A percentile compares a stretch with the other conserved stretches of the same genome.
Conservation (phyloP, 2,888 invertebrate species). For the Punctoribates punctum region DNA sequence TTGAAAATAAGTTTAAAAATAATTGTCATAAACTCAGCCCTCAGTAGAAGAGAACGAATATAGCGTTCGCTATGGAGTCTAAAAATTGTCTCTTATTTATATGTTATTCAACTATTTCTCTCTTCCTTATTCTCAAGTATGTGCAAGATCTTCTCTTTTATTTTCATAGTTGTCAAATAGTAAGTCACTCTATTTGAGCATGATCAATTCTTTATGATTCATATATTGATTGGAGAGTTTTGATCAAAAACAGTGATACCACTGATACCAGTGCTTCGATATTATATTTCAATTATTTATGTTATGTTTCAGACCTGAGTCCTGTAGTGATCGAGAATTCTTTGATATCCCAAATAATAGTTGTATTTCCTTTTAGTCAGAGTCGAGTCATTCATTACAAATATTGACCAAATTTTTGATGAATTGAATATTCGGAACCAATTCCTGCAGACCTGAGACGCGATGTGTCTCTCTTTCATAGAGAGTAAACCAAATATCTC, state of each 20-base stretch:
- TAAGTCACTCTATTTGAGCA: too few species aligned
- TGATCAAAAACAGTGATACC: too few species aligned
- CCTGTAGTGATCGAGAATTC: constrained; percentile 69
- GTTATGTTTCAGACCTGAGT: constrained; percentile 62
- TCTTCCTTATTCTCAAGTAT: not conserved
- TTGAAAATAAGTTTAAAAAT: too few species aligned
- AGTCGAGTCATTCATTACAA: constrained; percentile 67
- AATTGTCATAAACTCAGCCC: not conserved
- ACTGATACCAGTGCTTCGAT: too few species aligned
- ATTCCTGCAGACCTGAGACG: constrained; percentile 61
- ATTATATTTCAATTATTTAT: not conserved
- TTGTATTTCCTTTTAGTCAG: constrained; percentile 71
- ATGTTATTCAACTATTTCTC: not conserved
- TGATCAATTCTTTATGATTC: too few species aligned
- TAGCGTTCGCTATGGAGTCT: too few species aligned
- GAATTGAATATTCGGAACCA: constrained; percentile 63
- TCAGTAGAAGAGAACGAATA: too few species aligned
- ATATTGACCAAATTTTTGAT: constrained; percentile 70
- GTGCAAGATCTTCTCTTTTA: too few species aligned
- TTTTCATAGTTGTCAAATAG: too few species aligned
- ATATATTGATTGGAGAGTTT: too few species aligned
- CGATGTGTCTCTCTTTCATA: constrained; percentile 67
- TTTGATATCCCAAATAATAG: constrained; percentile 76
- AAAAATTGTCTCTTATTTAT: too few species aligned
- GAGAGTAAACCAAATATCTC: constrained; percentile 66